Evolutionary conservation across 2,113 vertebrate genomes (phyloP).

Genomic region (Oncorhynchus keta): DNA sequence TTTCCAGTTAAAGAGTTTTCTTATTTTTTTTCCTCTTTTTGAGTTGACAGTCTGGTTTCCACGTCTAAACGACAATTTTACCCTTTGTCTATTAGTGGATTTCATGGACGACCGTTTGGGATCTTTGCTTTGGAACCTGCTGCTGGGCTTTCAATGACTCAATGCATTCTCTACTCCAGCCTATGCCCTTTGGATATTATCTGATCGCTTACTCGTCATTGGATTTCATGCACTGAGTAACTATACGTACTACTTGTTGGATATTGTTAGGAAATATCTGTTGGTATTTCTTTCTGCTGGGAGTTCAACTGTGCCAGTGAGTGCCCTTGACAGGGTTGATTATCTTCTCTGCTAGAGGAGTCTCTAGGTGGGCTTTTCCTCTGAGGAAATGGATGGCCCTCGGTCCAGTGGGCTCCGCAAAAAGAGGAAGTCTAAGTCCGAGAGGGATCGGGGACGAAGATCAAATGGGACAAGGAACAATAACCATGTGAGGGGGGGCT

Average conservation of each 20-base stretch:
- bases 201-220: constrained; percentile 19
- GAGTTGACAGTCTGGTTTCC: constrained; percentile 45
- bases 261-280: constrained; percentile 42
- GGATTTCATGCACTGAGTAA: constrained; percentile 50
- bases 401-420: constrained; percentile 86
- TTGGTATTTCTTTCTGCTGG: constrained; percentile 37
- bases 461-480: constrained; percentile 73
- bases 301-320: constrained; percentile 26
- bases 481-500: constrained; percentile 66
- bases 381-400: constrained; percentile 86
- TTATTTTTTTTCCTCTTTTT: constrained; percentile 26
- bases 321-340: constrained; percentile 33
- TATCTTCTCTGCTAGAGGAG: constrained; percentile 35
- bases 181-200: constrained; percentile 57
- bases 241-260: constrained; percentile 31
- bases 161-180: constrained; percentile 38
- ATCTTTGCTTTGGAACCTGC: constrained; percentile 53
- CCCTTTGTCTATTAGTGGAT: constrained; percentile 48
- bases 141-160: constrained; percentile 38
- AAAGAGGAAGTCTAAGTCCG: constrained; percentile 89
- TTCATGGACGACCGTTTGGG: constrained; percentile 59
- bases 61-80: constrained; percentile 44
- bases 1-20: constrained; percentile 51
- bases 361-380: constrained; percentile 46
- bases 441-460: constrained; percentile 81